Conservation (phyloP, 2,888 invertebrate species). For the Tanytarsus gracilentus region DNA sequence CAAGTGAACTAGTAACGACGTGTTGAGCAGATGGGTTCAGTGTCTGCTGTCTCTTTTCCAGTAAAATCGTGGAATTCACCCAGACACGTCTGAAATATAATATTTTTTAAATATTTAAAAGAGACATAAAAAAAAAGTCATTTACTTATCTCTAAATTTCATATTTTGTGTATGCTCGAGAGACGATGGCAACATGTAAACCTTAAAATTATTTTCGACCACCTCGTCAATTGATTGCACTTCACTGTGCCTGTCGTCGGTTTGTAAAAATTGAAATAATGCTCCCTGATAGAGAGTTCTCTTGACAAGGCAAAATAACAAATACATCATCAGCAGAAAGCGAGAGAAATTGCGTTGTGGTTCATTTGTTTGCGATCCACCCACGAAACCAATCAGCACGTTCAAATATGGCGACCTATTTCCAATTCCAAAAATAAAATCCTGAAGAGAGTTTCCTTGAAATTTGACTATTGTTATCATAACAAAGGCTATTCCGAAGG, state of each 20-base stretch:
- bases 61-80: not conserved
- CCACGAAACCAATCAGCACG: conserved; percentile 10
- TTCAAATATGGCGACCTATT: conserved; percentile 12
- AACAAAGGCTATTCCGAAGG: not conserved
- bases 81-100: not conserved
- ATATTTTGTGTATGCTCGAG: conserved; percentile 22
- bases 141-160: conserved; percentile 10
- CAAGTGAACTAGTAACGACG: conserved; percentile 6
- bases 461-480: conserved; percentile 2
- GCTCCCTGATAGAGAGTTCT: conserved; percentile 20
- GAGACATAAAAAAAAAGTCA: not conserved
- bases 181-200: conserved; percentile 1
- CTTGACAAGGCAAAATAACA: conserved; percentile 15
- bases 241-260: not conserved
- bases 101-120: not conserved
- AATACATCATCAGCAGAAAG: conserved; percentile 9
- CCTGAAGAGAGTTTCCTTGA: not conserved
- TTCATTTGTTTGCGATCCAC: not conserved
- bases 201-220: not conserved
- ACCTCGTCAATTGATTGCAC: conserved; percentile 9
- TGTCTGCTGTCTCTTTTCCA: not conserved
- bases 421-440: conserved; percentile 16
- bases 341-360: conserved; percentile 17
- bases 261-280: conserved; percentile 18
- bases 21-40: not conserved